phyloP scores from a whole-genome alignment of 2,113 vertebrate species.

The Dromas ardeola region DNA sequence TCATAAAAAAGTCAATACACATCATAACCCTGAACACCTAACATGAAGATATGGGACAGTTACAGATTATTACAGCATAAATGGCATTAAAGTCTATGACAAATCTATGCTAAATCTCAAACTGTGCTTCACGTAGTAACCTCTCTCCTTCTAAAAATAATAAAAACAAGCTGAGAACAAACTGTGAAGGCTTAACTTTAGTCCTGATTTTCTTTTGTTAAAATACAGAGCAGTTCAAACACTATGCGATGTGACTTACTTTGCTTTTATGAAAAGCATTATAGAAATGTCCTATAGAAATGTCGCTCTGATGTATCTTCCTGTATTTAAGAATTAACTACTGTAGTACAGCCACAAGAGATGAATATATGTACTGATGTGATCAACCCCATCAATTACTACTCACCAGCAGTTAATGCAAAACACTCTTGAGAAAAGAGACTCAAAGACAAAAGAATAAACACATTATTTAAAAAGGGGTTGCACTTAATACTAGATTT shows the following conservation, averaged over 20 bases:
- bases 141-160: conserved; percentile 17
- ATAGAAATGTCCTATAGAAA: conserved; percentile 72
- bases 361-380: conserved; percentile 54
- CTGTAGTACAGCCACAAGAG: conserved; percentile 31
- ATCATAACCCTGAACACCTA: conserved; percentile 51
- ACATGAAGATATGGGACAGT: conserved; percentile 42
- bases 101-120: conserved; percentile 66
- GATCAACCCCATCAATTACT: conserved; percentile 64
- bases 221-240: conserved; percentile 61
- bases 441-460: conserved; percentile 68
- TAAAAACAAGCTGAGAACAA: conserved; percentile 31
- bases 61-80: conserved; percentile 51
- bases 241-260: conserved; percentile 62
- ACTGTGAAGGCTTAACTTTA: conserved; percentile 52
- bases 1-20: conserved; percentile 69
- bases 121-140: conserved; percentile 24
- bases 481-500: conserved; percentile 46
- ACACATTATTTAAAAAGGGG: conserved; percentile 52
- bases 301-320: conserved; percentile 63
- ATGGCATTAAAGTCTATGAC: conserved; percentile 43
- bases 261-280: conserved; percentile 68
- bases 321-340: conserved; percentile 71
- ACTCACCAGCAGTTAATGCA: conserved; percentile 51
- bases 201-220: conserved; percentile 46
- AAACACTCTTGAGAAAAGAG: conserved; percentile 28